Base-by-base conservation (phyloP, 2,797 vertebrate species). In the Atherinosoma microstoma region DNA sequence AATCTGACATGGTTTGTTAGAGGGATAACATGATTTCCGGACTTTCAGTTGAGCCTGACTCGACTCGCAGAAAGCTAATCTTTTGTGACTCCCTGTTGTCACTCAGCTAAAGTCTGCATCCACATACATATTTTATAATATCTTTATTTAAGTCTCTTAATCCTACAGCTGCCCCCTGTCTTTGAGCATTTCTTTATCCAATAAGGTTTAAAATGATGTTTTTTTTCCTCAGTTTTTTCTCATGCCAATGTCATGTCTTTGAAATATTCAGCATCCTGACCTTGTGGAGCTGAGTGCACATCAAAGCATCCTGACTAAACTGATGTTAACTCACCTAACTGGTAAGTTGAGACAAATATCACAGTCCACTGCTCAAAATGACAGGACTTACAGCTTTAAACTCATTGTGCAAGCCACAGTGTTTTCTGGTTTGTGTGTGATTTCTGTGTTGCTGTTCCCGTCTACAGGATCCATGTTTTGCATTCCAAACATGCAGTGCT, bases 401-500 rank as follows among this genome's bases (percentile, higher is more conserved):
- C 49, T 29, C 38, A 51, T 30, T 51, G 57, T 68, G 54, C 53
- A 12, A 76, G 61, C 73, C 45, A 1, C 36, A 20, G 51, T 38
- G 66, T 76, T 73, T 32, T 65, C 58, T 61, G 70, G 40, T 54
- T 64, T 64, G 68, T 66, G 67, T 80, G 60, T 83, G 61, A 81
- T 84, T 67, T 73, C 30, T 40, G 30, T 56, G 79, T 78, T 68
- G 79, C 76, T 73, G 83, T 64, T 80, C 67, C 76, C 35, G 67
- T 84, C 69, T 73, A 38, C 77, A 79, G 67, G 53, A 77, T 83
- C 67, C 74, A 76, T 91, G 90, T 89, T 86, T 86, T 87, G 80
- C 81, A 86, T 93, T 93, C 92, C 90, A 89, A 92, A 90, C 87
- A 90, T 72, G 73, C 60, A 84, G 75, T 9, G 32, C 86, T 92